A percentile compares a stretch with the other conserved stretches of the same genome.
phyloP scores from a whole-genome alignment of 1,140 invertebrate species.

The Hyposmocoma kahamanoa region DNA sequence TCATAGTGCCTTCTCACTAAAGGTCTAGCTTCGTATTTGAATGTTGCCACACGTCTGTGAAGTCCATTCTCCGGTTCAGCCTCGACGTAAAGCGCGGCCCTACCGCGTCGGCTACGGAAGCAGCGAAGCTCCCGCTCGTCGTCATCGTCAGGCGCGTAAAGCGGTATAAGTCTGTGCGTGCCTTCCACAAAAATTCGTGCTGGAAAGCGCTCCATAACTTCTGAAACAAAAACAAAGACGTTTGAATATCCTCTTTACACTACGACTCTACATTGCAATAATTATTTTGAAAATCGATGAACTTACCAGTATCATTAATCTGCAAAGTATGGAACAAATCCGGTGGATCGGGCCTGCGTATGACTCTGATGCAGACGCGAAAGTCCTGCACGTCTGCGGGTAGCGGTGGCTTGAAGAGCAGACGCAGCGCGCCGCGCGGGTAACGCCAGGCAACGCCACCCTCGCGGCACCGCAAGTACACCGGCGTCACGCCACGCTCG shows the following conservation, averaged over 20 bases:
- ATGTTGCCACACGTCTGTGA: conserved; percentile 71
- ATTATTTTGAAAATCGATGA: too few species aligned
- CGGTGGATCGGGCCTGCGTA: conserved; percentile 53
- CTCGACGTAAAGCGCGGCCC: conserved; percentile 84
- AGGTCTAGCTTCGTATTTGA: conserved; percentile 81
- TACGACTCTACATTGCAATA: too few species aligned
- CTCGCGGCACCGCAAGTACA: conserved; percentile 84
- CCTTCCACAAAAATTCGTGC: conserved; percentile 83
- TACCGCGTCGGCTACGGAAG: conserved; percentile 79
- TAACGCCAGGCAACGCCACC: conserved; percentile 83
- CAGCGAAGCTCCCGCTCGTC: conserved; percentile 76
- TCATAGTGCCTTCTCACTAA: conserved; percentile 70
- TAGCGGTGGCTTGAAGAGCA: conserved; percentile 78
- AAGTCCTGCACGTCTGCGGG: conserved; percentile 78
- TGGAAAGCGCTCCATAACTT: conserved; percentile 57
- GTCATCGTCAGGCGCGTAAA: conserved; percentile 79
- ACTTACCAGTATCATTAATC: conserved; percentile 47
- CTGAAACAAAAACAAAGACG: conserved; percentile 28
- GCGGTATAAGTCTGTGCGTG: conserved; percentile 74
- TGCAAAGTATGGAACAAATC: conserved; percentile 45
- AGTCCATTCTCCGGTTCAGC: conserved; percentile 64
- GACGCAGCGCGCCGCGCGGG: conserved; percentile 81
- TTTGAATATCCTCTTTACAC: too few species aligned
- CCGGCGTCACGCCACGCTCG: conserved; percentile 81
- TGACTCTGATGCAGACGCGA: conserved; percentile 80